Conservation (phyloP, 2,888 invertebrate species). For the Drosophila imparisetae region DNA sequence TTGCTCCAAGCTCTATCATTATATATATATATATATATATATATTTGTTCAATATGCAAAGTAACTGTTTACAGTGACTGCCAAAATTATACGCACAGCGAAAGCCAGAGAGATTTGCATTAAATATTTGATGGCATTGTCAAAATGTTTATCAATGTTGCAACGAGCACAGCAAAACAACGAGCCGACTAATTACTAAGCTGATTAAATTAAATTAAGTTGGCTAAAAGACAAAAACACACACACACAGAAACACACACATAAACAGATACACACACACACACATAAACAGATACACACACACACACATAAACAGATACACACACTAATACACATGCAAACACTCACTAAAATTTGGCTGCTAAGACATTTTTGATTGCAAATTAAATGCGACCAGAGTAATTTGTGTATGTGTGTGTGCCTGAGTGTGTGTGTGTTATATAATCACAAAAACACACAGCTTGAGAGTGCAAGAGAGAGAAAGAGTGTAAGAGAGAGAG, state of each 20-base stretch:
- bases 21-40: no score
- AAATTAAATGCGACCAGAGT: slow-evolving; percentile 41
- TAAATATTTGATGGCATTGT: slow-evolving; percentile 23
- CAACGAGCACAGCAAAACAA: slow-evolving; percentile 5
- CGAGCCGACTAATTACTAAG: slow-evolving; percentile 47
- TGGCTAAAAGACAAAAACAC: slow-evolving; percentile 18
- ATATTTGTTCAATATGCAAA: neutral
- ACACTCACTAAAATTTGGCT: slow-evolving; percentile 3
- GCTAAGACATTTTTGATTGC: slow-evolving; percentile 39
- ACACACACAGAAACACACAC: neutral
- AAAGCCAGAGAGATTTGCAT: slow-evolving; percentile 23
- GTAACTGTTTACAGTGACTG: neutral
- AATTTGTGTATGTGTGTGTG: slow-evolving; percentile 14
- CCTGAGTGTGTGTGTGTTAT: neutral
- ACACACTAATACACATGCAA: neutral
- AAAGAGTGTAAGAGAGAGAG: neutral
- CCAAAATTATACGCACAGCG: neutral
- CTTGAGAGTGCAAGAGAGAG: neutral
- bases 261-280: no score
- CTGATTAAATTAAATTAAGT: slow-evolving; percentile 56
- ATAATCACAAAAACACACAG: slow-evolving; percentile 14
- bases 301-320: neutral
- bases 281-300: neutral
- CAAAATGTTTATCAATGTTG: slow-evolving; percentile 25
- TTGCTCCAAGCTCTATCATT: neutral